Base-by-base conservation (phyloP, 2,113 vertebrate genomes). In the Sinocyclocheilus grahami region DNA sequence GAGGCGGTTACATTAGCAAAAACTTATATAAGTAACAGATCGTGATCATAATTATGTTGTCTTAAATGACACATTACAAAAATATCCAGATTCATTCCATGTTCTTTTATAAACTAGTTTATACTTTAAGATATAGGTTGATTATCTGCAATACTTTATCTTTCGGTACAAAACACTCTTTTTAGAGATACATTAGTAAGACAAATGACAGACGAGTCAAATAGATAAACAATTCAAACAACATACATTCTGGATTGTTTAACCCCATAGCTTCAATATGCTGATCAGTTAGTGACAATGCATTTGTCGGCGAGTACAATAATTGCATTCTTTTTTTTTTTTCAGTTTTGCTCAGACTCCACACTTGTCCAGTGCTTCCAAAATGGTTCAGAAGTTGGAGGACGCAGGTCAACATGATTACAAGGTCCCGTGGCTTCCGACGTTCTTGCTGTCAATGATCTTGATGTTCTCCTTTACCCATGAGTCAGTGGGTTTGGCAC, bases 391-490 rank as follows among this genome's bases (percentile, higher is more conserved):
- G 18, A n/a, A 80, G 42, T 22, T 39, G 24, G 65, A 85, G 18
- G 39, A 51, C 8, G 0, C 63, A 8, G 8, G 24, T 85, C 63
- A 80, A 10, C 48, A 33, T 10, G 85, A n/a, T 92, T 91, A 94
- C 78, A 91, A 24, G 63, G 62, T 75, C n/a, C 37, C 81, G 0
- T 60, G 12, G 60, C 85, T 0, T 75, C 91, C 92, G 11, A 33
- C 14, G 9, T 10, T 0, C 55, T 84, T 93, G 75, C 5, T 9
- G 16, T 94, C 79, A 24, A 95, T 83, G n/a, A 67, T 1, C 74
- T 6, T 79, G 20, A 94, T 91, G 84, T 91, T 67, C 0, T 88
- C 27, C 83, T 91, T 87, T 84, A 95, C 93, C 95, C 95, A 95
- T 0, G 16, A 0, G 12, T 77, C 90, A 5, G 91, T 88, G 27